Evolutionary conservation across 2,888 invertebrate genomes (phyloP), one percentile per base, ranked within the genome.

Genomic region (Drosophila setosimentum): DNA sequence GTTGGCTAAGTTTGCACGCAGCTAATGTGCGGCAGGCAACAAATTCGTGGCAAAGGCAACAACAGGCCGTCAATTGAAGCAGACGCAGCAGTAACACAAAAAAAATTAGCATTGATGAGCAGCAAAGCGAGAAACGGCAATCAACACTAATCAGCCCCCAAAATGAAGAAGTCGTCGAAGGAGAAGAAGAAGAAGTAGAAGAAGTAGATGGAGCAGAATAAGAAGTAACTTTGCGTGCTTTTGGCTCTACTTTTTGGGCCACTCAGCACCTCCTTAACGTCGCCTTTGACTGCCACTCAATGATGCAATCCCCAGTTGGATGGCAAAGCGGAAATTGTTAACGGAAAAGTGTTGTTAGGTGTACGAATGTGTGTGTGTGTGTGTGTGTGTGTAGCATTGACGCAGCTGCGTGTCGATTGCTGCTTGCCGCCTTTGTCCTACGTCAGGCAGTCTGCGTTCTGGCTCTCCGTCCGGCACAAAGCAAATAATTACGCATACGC

Each of bases 51-150:
- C 61, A 54, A 54, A 2, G 27, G 7, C n/a, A 40, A 30, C 16
- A 57, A 45, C 30, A 24, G 30, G 57, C 27, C 24, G 29, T n/a
- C 24, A 51, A 18, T 27, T 48, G 33, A 50, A 51, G 70, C 67
- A 59, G 63, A 45, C 53, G 42, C 57, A 63, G 54, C 68, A 64
- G 45, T 57, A 51, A 40, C 8, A 70, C 33, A 51, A 71, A 73
- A 40, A 81, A 87, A 84, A 87, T 85, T 86, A 86, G 87, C 89
- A 89, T 89, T 89, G 90, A 90, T 87, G 89, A 89, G 90, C 91
- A 90, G 80, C 82, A 89, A 85, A 82, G 89, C 90, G 83, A 88
- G 78, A 90, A 91, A 89, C 88, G 87, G 91, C 90, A 90, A 90
- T 90, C 91, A 90, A 83, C 90, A 90, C 90, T 90, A 90, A 90